Evolutionary conservation across 1,140 invertebrate genomes (phyloP).

Genomic region (Lamellibrachia luymesi): DNA sequence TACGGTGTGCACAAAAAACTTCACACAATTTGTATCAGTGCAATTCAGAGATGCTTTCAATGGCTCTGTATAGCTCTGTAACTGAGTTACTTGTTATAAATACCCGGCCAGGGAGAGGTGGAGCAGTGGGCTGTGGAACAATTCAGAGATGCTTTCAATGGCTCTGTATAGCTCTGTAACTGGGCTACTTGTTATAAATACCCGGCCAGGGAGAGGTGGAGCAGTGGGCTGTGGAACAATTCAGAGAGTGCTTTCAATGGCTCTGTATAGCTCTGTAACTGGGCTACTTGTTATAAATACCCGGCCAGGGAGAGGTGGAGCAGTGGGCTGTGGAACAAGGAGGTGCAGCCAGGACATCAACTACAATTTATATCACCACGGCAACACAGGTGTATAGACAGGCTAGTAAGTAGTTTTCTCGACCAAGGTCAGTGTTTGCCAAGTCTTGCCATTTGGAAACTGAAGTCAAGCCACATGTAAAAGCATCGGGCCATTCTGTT

Average conservation of each 20-base stretch:
- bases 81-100: not conserved
- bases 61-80: not conserved
- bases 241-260: not conserved
- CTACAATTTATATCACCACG: not conserved
- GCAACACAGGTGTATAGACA: not conserved
- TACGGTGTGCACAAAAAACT: too few relatives aligned
- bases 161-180: not conserved
- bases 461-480: not conserved
- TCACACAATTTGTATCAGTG: too few relatives aligned
- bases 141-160: not conserved
- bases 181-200: not conserved
- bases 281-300: not conserved
- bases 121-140: not conserved
- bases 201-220: too few relatives aligned
- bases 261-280: not conserved
- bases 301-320: too few relatives aligned
- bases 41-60: not conserved
- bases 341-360: not conserved
- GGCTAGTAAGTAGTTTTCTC: not conserved
- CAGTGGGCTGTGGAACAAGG: not conserved
- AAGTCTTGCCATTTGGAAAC: not conserved
- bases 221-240: not conserved
- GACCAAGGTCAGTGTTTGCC: not conserved
- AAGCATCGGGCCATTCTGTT: not conserved
- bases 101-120: not conserved